Evolutionary conservation across 2,888 invertebrate genomes (phyloP), one percentile per base, ranked within the genome.

Genomic region (Rotaria magnacalcarata): DNA sequence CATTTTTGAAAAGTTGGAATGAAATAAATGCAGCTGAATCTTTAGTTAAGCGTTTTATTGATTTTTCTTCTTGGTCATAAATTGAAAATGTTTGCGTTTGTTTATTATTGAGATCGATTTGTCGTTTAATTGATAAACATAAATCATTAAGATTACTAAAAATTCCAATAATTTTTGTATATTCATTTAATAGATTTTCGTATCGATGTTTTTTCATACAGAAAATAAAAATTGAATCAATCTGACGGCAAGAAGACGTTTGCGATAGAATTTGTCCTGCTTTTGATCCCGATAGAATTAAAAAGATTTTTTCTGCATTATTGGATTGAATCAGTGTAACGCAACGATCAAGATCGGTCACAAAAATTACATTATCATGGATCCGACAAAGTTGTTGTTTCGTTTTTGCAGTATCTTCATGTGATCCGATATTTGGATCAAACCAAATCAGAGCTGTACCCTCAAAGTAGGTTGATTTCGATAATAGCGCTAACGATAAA

Each of bases 351-450:
- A 24, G n/a, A n/a, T 60, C 24, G 6, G n/a, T 60, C n/a, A 2
- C n/a, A 60, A 60, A 27, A 27, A n/a, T 60, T 10, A 60, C n/a
- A 60, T 24, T 27, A 60, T 60, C 60, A 60, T 60, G n/a, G 6
- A 60, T n/a, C 10, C 2, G n/a, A 60, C 60, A 27, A n/a, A 60
- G 27, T 10, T 60, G 60, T 60, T 60, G 60, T n/a, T 60, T 60
- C 7, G 60, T 60, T 11, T n/a, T n/a, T 60, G n/a, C 60, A n/a
- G n/a, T 27, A 60, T 60, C 60, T 60, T 60, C 6, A n/a, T 10
- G n/a, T n/a, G n/a, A n/a, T n/a, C n/a, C 60, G 27, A 60, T 27
- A 60, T n/a, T 60, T 60, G 60, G 60, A 60, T 60, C 60, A 60
- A 60, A 60, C n/a, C 60, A n/a, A 60, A 60, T 60, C 8, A 60